Evolutionary conservation across 1,140 invertebrate species (phyloP), one percentile per base, ranked within the genome.

Genomic region (Dreissena rostriformis): DNA sequence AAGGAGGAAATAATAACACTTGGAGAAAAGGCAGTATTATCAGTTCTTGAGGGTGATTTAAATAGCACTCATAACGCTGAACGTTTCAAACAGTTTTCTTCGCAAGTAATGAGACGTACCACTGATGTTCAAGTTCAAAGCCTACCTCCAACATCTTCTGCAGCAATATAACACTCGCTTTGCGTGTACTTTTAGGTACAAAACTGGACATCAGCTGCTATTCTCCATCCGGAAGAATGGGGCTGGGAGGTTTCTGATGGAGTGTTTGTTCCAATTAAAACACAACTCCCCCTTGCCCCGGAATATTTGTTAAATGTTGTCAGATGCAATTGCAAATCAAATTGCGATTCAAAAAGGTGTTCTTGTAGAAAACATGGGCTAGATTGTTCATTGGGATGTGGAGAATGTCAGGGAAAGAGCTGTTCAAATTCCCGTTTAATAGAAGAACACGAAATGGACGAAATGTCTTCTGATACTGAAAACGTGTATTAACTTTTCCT

Each of bases 291-390:
- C 53, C 5, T 26, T 22, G 77, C 77, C 29, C 57, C 76, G 15
- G 76, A 79, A 68, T 19, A 65, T 1, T 0, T 78, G 1, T 17
- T 78, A 19, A 15, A 79, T 26, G 68, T 68, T n/a, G 55, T 79
- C 19, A 28, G 51, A 15, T 79, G 74, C 28, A 68, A 68, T 28
- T 79, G 63, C 55, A 68, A 67, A 26, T 17, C 10, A 61, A 68
- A 68, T 68, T 70, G 76, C 68, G 76, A 79, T 52, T 51, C 63
- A 12, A 79, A 22, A 26, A 29, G 49, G 28, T 79, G 49, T 52
- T 28, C 39, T 5, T 68, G 65, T 79, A 14, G 63, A 15, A 79
- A 79, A 67, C 63, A 79, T 39, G 51, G 76, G 11, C 26, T 79
- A 1, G 5, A 79, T 1, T 79, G 76, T 24, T 67, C 49, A 5